These are phyloP conservation scores for Catharus ustulatus DNA, from an alignment of 2,797 vertebrate species.

Conservation along the genomic window DNA sequence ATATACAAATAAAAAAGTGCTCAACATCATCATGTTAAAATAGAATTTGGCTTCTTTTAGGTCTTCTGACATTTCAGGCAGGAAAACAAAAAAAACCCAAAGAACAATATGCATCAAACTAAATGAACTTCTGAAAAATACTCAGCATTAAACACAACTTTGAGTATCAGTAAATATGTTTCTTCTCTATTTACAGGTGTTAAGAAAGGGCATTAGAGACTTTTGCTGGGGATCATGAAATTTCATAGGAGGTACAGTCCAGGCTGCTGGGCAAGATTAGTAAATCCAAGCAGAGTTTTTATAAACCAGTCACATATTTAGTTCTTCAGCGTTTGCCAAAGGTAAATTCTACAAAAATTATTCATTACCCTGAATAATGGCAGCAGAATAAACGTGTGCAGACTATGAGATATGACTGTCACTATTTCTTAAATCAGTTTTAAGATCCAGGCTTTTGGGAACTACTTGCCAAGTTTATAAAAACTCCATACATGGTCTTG, in stretches of 20 bases:
- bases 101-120: constrained; percentile 41
- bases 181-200: constrained; percentile 66
- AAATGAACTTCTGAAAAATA: constrained; percentile 63
- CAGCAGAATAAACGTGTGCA: neutral
- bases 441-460: neutral
- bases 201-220: constrained; percentile 58
- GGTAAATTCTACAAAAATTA: constrained; percentile 7
- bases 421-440: neutral
- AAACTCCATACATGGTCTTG: constrained; percentile 21
- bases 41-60: constrained; percentile 63
- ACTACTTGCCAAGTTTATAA: constrained; percentile 46
- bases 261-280: neutral
- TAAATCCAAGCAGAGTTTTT: constrained; percentile 46
- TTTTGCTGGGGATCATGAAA: neutral
- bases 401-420: neutral
- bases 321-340: neutral
- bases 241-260: neutral
- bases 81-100: constrained; percentile 9
- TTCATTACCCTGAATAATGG: neutral
- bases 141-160: constrained; percentile 44
- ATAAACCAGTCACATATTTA: constrained; percentile 37
- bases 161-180: constrained; percentile 58
- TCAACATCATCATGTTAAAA: constrained; percentile 60
- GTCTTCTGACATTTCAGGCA: constrained; percentile 62
- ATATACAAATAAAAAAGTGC: constrained; percentile 67